phyloP scores from a whole-genome alignment of 2,888 invertebrate genomes.

The Callinectes sapidus region DNA sequence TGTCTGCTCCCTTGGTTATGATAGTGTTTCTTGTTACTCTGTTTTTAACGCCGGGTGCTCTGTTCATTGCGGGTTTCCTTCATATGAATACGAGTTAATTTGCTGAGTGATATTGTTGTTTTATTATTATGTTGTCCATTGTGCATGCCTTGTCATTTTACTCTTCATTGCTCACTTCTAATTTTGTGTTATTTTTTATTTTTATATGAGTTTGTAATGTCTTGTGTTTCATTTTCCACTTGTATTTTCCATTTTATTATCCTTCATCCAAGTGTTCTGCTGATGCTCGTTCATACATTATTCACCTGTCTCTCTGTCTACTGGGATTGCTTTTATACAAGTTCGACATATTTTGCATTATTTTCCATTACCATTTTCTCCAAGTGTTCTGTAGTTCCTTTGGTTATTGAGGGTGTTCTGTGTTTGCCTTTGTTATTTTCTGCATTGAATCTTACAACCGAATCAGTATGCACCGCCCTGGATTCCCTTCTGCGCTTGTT shows the following conservation, averaged over 20 bases:
- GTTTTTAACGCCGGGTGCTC: neutral
- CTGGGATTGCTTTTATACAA: too few relatives aligned
- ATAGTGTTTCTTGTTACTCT: neutral
- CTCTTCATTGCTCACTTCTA: neutral
- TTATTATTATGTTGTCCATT: neutral
- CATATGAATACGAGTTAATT: neutral
- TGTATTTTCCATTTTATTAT: neutral
- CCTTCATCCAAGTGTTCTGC: neutral
- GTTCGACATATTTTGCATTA: too few relatives aligned
- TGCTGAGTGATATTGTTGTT: neutral
- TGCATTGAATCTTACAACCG: too few relatives aligned
- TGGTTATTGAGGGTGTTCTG: neutral
- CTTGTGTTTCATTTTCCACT: neutral
- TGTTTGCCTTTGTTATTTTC: too few relatives aligned
- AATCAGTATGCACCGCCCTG: neutral
- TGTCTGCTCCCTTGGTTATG: neutral
- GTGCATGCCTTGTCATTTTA: neutral
- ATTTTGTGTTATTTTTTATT: neutral
- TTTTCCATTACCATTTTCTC: too few relatives aligned
- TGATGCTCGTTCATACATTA: too few relatives aligned
- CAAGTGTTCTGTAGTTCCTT: neutral
- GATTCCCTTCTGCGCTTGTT: neutral
- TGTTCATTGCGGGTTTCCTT: neutral
- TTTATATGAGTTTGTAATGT: neutral
- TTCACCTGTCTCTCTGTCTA: too few relatives aligned